These are phyloP conservation scores for Alouatta palliata DNA, from an alignment of 2,113 vertebrate species.

Conservation along the genomic window DNA sequence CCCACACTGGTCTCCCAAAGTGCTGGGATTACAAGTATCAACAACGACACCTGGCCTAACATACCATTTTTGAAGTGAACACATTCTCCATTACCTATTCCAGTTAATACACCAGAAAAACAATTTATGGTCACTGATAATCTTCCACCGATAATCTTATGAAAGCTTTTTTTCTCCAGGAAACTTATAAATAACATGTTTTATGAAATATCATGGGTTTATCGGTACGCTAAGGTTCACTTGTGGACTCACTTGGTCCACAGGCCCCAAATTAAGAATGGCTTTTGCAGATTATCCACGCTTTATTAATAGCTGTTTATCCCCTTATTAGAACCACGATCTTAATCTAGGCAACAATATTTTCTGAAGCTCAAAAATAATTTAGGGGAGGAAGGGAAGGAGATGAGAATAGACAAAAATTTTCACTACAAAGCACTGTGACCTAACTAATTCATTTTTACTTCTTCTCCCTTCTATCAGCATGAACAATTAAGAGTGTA, in stretches of 20 bases:
- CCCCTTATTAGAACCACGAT: neutral
- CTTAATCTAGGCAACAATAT: neutral
- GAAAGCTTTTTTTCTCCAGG: neutral
- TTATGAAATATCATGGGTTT: neutral
- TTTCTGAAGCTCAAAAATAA: constrained; percentile 9
- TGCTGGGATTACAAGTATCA: too few relatives aligned
- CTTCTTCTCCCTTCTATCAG: neutral
- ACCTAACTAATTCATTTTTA: neutral
- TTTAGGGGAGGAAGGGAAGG: neutral
- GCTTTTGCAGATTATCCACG: neutral
- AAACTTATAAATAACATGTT: constrained; percentile 19
- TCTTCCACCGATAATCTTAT: neutral
- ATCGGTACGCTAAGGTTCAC: neutral
- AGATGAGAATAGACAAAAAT: neutral
- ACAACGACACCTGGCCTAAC: neutral
- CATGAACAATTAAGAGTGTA: neutral
- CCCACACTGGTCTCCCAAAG: too few relatives aligned
- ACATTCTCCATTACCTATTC: neutral
- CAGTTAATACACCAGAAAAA: neutral
- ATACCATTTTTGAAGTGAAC: neutral
- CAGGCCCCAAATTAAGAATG: neutral
- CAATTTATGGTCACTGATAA: neutral
- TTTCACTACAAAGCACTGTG: neutral
- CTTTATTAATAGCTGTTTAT: neutral
- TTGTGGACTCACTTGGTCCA: neutral